Evolutionary conservation across 2,888 invertebrate genomes (phyloP), one percentile per base, ranked within the genome.

Genomic region (Shargacucullia verbasci): DNA sequence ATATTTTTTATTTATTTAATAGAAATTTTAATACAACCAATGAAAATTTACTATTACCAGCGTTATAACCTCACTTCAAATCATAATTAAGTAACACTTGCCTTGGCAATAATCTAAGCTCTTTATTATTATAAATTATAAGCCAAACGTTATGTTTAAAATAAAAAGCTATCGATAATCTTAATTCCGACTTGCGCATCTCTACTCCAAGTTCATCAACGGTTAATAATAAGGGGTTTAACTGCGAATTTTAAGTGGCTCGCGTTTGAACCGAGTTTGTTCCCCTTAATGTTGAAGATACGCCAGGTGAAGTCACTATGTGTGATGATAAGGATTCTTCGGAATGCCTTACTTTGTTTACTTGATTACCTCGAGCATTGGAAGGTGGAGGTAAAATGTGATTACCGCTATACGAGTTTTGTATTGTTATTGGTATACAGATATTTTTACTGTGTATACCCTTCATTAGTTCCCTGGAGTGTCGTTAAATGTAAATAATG

Each of bases 181-280:
- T 20, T 29, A 9, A 25, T 29, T 0, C 6, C 11, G 0, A 15
- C 0, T 0, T n/a, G 13, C 68, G 27, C 83, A 70, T 64, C 83
- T 40, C 81, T 84, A 76, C 49, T 5, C 12, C 37, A 66, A 56
- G 65, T 74, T 80, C 80, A 85, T 86, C 80, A 83, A 73, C 81
- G 73, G 81, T 73, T 80, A 81, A 83, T 83, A 85, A 86, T 84
- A 82, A 85, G 81, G 78, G 80, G 76, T 82, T 82, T 83, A 82
- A 83, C 80, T 80, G 81, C 78, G 80, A 80, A 82, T 82, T 82
- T 81, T 82, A 85, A 89, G 85, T 84, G 85, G 81, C 77, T 80
- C 82, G 75, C 80, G 83, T 83, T 81, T 79, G 79, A 79, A 80
- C 71, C 68, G 68, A 79, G 79, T 79, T 79, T 80, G 84, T 81